phyloP scores from a whole-genome alignment of 2,113 vertebrate species.

The Thunnus maccoyii region DNA sequence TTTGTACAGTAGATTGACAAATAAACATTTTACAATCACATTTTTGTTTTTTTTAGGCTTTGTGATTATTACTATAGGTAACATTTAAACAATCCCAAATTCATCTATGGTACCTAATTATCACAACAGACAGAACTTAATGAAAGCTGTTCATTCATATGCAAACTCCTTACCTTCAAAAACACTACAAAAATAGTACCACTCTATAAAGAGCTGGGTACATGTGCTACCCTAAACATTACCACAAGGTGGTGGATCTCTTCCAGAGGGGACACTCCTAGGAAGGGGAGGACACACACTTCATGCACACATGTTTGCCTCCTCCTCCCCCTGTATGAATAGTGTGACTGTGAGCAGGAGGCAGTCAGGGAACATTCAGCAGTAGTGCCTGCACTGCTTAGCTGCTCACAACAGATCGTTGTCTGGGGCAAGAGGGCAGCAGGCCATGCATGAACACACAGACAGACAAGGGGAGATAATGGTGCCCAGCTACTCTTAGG shows the following conservation, averaged over 20 bases:
- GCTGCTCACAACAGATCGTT: constrained; percentile 55
- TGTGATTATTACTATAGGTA: no score
- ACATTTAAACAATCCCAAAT: background rate
- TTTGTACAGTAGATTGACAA: constrained; percentile 51
- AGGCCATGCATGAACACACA: constrained; percentile 70
- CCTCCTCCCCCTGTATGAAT: constrained; percentile 59
- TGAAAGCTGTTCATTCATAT: background rate
- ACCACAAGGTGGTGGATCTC: constrained; percentile 58
- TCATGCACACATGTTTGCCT: constrained; percentile 26
- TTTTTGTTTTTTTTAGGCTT: background rate
- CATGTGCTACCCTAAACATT: constrained; percentile 16
- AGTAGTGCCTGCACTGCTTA: constrained; percentile 38
- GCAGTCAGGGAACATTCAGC: constrained; percentile 37
- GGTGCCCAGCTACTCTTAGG: constrained; percentile 63
- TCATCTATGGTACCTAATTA: no score
- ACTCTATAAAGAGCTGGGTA: background rate
- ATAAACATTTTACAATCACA: constrained; percentile 32
- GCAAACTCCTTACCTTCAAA: background rate
- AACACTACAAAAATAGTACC: background rate
- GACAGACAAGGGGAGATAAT: constrained; percentile 58
- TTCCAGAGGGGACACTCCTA: constrained; percentile 19
- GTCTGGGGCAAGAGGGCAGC: constrained; percentile 53
- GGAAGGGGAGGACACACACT: constrained; percentile 52
- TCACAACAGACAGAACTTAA: background rate
- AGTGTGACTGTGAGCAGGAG: constrained; percentile 60